These are phyloP conservation scores for Sebastes elongatus DNA, from an alignment of 2,797 vertebrate genomes.

Conservation along the genomic window DNA sequence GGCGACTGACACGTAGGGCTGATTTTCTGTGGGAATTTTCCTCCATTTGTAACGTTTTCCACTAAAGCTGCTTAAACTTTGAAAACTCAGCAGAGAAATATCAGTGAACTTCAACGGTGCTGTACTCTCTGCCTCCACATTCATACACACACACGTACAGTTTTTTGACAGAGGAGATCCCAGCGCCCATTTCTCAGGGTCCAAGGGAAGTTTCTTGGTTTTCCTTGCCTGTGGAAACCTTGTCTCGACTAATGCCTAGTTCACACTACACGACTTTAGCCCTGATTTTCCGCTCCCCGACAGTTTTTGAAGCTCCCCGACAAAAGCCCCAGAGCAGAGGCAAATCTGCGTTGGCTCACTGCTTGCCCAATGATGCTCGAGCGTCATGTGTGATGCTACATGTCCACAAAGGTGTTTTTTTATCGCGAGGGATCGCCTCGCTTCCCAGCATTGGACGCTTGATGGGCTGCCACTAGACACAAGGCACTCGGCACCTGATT, in stretches of 20 bases:
- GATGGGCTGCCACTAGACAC: too few relatives aligned
- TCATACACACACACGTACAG: conserved; percentile 8
- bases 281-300: too few relatives aligned
- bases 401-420: too few relatives aligned
- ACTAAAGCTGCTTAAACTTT: conserved; percentile 63
- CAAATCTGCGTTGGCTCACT: too few relatives aligned
- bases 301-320: too few relatives aligned
- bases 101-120: conserved; percentile 33
- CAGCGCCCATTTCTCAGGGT: conserved; percentile 82
- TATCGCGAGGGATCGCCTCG: too few relatives aligned
- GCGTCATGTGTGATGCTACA: too few relatives aligned
- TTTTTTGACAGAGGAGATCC: conserved; percentile 62
- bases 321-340: too few relatives aligned
- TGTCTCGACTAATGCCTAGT: conserved; percentile 6
- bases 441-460: too few relatives aligned
- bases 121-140: conserved; percentile 36
- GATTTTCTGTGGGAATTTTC: conserved; percentile 41
- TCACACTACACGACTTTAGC: too few relatives aligned
- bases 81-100: conserved; percentile 39
- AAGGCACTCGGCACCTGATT: too few relatives aligned
- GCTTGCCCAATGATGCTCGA: too few relatives aligned
- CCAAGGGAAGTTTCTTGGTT: conserved; percentile 50
- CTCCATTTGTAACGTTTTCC: conserved; percentile 29
- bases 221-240: conserved; percentile 61
- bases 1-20: conserved; percentile 33